These are phyloP conservation scores for Drosophila bifasciata DNA, from an alignment of 1,140 invertebrate genomes.

Conservation along the genomic window DNA sequence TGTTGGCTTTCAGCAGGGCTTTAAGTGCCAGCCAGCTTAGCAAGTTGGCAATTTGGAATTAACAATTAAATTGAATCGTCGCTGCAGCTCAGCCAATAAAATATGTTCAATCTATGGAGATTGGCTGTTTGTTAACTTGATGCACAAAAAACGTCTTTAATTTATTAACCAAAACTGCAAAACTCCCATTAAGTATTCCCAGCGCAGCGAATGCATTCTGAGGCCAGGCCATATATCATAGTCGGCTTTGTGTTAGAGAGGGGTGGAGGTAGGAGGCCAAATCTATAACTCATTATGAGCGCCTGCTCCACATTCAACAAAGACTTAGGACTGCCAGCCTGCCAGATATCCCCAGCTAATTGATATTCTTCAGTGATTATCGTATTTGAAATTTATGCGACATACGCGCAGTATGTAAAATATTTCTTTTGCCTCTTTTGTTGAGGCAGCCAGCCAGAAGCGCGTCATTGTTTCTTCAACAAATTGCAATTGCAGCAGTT, in stretches of 20 bases:
- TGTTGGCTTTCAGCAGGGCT: conserved; percentile 4
- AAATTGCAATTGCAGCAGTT: conserved; percentile 79
- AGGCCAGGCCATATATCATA: conserved; percentile 52
- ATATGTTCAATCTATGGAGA: too few relatives aligned
- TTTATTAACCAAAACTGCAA: conserved; percentile 27
- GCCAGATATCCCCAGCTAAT: conserved; percentile 47
- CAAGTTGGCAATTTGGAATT: neutral
- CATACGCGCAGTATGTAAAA: conserved; percentile 80
- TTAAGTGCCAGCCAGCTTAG: conserved; percentile 4
- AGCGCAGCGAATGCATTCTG: conserved; percentile 48
- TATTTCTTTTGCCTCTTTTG: conserved; percentile 48
- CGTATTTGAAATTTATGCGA: conserved; percentile 70
- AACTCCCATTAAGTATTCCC: conserved; percentile 49
- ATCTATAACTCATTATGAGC: conserved; percentile 74
- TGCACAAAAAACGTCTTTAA: conserved; percentile 15
- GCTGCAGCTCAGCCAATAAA: too few relatives aligned
- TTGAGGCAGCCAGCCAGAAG: conserved; percentile 17
- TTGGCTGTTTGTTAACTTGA: neutral
- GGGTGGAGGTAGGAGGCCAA: too few relatives aligned
- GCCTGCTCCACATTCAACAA: conserved; percentile 73
- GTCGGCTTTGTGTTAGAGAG: conserved; percentile 16
- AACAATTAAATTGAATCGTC: conserved; percentile 17
- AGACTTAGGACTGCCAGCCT: conserved; percentile 27
- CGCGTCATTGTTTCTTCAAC: conserved; percentile 71
- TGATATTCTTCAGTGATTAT: conserved; percentile 72